Percentiles rank a stretch among this genome's conserved stretches.
Evolutionary conservation across 2,797 vertebrate species (phyloP).

Genomic region (Enteromius unitaeniatus): DNA sequence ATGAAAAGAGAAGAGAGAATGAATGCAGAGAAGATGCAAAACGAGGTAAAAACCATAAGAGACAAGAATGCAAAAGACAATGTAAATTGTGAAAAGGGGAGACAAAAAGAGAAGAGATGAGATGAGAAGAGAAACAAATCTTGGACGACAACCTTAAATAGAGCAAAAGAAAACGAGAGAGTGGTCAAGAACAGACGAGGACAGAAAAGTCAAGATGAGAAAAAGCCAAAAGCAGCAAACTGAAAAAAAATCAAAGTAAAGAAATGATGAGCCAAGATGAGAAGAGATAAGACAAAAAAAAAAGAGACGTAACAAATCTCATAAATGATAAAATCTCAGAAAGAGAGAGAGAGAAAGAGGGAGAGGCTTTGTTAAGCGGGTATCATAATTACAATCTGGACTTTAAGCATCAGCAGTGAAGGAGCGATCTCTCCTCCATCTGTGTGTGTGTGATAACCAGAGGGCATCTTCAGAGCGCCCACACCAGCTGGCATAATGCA

Average conservation of each 20-base stretch:
- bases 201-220: not conserved
- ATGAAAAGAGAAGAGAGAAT: not conserved
- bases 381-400: slow-evolving; percentile 61
- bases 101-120: not conserved
- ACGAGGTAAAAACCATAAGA: not conserved
- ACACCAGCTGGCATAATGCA: slow-evolving; percentile 22
- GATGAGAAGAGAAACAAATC: not conserved
- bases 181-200: not conserved
- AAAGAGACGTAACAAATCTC: not conserved
- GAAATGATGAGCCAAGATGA: not conserved
- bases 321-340: not conserved
- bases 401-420: slow-evolving; percentile 39
- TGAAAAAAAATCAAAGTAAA: not conserved
- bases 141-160: not conserved
- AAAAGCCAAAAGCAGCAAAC: not conserved
- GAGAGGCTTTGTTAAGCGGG: slow-evolving; percentile 24
- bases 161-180: not conserved
- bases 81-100: not conserved
- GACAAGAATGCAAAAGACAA: not conserved
- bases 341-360: not conserved
- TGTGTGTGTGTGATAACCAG: slow-evolving; percentile 30
- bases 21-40: not conserved
- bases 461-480: slow-evolving; percentile 22
- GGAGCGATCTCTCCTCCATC: slow-evolving; percentile 24
- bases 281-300: not conserved